Base-by-base conservation (phyloP, 2,888 invertebrate genomes). In the Lypha dubia region DNA sequence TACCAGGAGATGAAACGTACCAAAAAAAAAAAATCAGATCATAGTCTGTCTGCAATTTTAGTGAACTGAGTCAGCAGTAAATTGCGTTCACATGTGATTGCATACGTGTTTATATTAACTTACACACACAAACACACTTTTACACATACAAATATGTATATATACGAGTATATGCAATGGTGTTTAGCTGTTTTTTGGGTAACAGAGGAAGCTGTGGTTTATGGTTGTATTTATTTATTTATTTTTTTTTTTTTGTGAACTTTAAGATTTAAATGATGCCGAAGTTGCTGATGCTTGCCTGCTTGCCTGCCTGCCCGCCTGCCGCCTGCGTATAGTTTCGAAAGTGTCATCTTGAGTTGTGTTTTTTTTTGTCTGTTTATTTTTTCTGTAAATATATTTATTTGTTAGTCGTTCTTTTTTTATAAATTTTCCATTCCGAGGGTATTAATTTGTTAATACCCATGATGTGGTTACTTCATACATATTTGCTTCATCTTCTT, bases 151-250 rank as follows among this genome's bases (percentile, higher is more conserved):
- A 20, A 15, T 24, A 22, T 35, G 4, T 56, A 20, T 58, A 32
- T 60, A 20, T 28, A 41, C 56, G 46, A 32, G 53, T 71, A 28
- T 56, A 51, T 65, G 51, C 28, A 17, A 38, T 38, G 35, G 38
- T 38, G 38, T 38, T 38, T 38, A 38, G 38, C 9, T 38, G 38
- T 38, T 58, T 58, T 81, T 70, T 77, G 81, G 68, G 84, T 81
- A 81, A 81, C 38, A 84, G 81, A 84, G 84, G 81, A 84, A 84
- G 81, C 81, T 74, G 84, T 63, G 81, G 84, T 84, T 83, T n/a
- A n/a, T n/a, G n/a, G n/a, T n/a, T n/a, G n/a, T n/a, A n/a, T n/a
- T n/a, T n/a, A n/a, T n/a, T n/a, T n/a, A n/a, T n/a, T 84, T 60
- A 24, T 84, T 58, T 56, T 51, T 70, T 65, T 71, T 32, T 65